phyloP scores from a whole-genome alignment of 1,140 invertebrate genomes.

The Druon quercuslanigerum region DNA sequence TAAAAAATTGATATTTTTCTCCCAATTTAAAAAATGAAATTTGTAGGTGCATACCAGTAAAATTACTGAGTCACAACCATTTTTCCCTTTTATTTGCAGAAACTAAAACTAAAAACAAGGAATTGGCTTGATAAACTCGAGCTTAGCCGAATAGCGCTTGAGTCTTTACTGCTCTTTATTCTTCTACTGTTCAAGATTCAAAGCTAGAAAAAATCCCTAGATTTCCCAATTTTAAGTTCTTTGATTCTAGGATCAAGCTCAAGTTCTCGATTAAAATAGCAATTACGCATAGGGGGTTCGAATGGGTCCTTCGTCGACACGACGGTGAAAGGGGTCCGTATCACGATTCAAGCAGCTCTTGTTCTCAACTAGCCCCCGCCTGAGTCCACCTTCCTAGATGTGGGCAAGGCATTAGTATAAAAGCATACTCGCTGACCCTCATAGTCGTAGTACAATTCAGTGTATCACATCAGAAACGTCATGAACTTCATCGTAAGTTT shows the following conservation, averaged over 20 bases:
- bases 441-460: slow-evolving; percentile 69
- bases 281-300: no score
- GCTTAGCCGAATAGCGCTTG: slow-evolving; percentile 1
- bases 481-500: slow-evolving; percentile 75
- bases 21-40: no score
- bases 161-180: not conserved
- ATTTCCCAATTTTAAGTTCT: slow-evolving; percentile 54
- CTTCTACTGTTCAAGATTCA: not conserved
- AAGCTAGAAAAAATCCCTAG: slow-evolving; percentile 20
- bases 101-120: not conserved
- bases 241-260: slow-evolving; percentile 50
- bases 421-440: slow-evolving; percentile 71
- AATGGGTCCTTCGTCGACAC: no score
- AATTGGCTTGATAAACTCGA: slow-evolving; percentile 13
- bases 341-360: slow-evolving; percentile 52
- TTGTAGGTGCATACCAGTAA: not conserved
- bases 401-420: slow-evolving; percentile 67
- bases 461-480: slow-evolving; percentile 69
- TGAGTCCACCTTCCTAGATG: slow-evolving; percentile 61
- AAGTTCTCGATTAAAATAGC: slow-evolving; percentile 47
- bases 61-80: not conserved
- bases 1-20: no score
- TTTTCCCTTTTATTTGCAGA: not conserved
- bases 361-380: slow-evolving; percentile 63
- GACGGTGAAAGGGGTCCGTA: slow-evolving; percentile 65